Evolutionary conservation across 2,113 vertebrate species (phyloP), one percentile per base, ranked within the genome.

Genomic region (Chascanopsetta lugubris): DNA sequence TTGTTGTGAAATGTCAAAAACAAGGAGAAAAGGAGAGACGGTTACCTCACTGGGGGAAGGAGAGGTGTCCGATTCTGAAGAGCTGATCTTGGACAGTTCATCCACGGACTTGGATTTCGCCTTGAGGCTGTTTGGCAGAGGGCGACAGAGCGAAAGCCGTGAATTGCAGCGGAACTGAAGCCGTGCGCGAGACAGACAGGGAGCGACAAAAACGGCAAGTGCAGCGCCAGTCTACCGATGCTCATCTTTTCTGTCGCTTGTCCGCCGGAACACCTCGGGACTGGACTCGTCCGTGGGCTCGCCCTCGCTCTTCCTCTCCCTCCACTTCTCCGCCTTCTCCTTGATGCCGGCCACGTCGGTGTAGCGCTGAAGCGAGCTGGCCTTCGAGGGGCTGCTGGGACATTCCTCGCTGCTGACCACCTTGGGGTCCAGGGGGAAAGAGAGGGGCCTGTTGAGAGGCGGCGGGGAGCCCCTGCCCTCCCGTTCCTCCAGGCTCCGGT

Each of bases 271-370:
- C 3, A 29, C 2, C 60, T 91, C 88, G 12, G 76, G 71, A 63
- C 75, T 75, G 0, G 73, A 65, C 2, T 77, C 71, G 2, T 93
- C 78, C 2, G 69, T 72, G 0, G 75, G 77, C 4, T 82, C n/a
- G 0, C 75, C 56, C 3, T 93, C 77, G 15, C 74, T 80, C 21
- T 91, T 77, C 12, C 87, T 93, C 58, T 92, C 95, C 34, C 88
- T 94, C 96, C 96, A 98, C 21, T 79, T 88, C 71, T 95, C 93
- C 0, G 88, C 92, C 24, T 94, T 96, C 8, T 85, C 88, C 75
- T 90, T 94, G 0, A 96, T 85, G 42, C 82, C 89, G 24, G 53
- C 87, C 0, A 71, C 48, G 25, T 94, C 93, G 6, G 53, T 78
- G 0, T 94, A 93, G 75, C 95, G 93, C 67, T 96, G 95, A 42